phyloP scores from a whole-genome alignment of 2,113 vertebrate genomes.

The Willisornis vidua region DNA sequence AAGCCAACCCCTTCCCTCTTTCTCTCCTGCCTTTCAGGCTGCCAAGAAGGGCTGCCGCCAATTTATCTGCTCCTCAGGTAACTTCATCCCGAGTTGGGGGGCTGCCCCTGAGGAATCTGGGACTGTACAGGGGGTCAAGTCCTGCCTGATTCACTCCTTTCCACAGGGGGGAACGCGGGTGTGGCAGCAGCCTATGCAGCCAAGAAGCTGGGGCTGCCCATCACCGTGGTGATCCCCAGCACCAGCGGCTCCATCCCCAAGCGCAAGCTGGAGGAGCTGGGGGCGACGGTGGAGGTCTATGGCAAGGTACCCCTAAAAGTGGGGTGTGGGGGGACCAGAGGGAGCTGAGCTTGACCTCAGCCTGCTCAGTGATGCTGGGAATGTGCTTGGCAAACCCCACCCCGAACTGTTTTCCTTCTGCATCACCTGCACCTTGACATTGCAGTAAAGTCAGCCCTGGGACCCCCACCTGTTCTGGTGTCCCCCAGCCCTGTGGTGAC shows the following conservation, averaged over 20 bases:
- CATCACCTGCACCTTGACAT: fast-evolving
- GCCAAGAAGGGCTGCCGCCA: conserved; percentile 78
- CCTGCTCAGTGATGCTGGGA: fast-evolving
- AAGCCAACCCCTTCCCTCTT: fast-evolving
- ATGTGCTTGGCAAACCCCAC: too few relatives aligned
- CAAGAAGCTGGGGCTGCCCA: too few relatives aligned
- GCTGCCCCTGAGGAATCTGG: fast-evolving
- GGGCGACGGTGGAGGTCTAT: conserved; percentile 79
- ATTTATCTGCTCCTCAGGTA: too few relatives aligned
- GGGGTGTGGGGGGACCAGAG: not conserved
- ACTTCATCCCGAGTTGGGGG: too few relatives aligned
- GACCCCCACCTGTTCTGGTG: not conserved
- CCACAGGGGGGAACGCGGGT: conserved; percentile 87
- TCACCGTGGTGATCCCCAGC: too few relatives aligned
- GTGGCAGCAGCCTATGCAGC: conserved; percentile 84
- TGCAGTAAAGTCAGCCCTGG: fast-evolving
- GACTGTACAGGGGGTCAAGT: fast-evolving
- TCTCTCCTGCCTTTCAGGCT: conserved; percentile 70
- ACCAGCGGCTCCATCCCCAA: conserved; percentile 71
- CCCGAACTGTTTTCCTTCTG: not conserved
- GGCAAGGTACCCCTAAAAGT: conserved; percentile 79
- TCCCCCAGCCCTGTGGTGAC: fast-evolving
- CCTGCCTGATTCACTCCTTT: not conserved
- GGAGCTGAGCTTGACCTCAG: not conserved
- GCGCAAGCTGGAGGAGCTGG: conserved; percentile 78